Percentiles rank a stretch among this genome's conserved stretches.
phyloP scores from a whole-genome alignment of 1,140 invertebrate genomes.

The Nylanderia fulva region DNA sequence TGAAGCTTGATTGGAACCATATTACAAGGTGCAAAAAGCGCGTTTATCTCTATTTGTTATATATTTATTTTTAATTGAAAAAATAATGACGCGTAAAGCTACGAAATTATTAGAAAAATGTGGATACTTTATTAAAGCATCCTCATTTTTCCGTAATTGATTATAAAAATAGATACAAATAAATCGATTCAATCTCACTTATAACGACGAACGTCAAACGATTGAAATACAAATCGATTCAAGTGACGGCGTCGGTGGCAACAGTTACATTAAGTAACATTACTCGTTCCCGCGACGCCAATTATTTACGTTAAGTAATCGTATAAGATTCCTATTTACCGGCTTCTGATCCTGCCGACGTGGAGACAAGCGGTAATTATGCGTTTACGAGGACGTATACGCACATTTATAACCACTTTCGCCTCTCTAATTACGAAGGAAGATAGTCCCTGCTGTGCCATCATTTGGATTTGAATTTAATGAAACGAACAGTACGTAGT shows the following conservation, averaged over 20 bases:
- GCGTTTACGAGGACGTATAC: slow-evolving; percentile 71
- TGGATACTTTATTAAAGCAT: not conserved
- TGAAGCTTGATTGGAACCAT: not conserved
- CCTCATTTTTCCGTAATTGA: slow-evolving; percentile 28
- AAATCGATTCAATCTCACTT: slow-evolving; percentile 20
- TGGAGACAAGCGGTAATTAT: slow-evolving; percentile 73
- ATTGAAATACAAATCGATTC: slow-evolving; percentile 22
- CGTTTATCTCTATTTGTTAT: not conserved
- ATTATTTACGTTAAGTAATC: slow-evolving; percentile 75
- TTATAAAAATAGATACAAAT: slow-evolving; percentile 24
- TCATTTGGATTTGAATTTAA: slow-evolving; percentile 54
- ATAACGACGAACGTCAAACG: not conserved
- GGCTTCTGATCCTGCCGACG: slow-evolving; percentile 74
- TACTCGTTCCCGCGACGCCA: slow-evolving; percentile 63
- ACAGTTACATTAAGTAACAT: slow-evolving; percentile 71
- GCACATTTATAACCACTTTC: slow-evolving; percentile 63
- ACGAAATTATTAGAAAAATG: not conserved
- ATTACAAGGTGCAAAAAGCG: not conserved
- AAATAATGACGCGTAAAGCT: not conserved
- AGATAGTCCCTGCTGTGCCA: slow-evolving; percentile 42
- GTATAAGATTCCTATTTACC: slow-evolving; percentile 66
- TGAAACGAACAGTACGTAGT: not conserved
- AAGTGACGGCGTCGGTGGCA: not conserved
- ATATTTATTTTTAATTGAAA: not conserved
- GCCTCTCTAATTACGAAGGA: slow-evolving; percentile 72